Evolutionary conservation across 2,113 vertebrate species (phyloP).

Genomic region (Cyprinodon variegatus): DNA sequence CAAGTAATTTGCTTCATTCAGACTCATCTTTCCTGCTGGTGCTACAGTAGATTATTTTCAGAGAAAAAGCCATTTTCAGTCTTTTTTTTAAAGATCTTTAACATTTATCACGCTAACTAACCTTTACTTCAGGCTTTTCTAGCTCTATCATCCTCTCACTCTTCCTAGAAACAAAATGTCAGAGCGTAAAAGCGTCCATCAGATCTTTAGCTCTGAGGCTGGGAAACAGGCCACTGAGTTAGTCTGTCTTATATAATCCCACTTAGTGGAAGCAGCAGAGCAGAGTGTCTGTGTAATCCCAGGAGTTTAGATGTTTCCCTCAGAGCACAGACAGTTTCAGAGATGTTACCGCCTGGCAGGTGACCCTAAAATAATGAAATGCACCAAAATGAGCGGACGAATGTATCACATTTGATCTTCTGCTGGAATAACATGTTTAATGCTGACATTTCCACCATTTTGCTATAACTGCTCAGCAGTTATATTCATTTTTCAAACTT

Average conservation of each 20-base stretch:
- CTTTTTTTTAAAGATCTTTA: too few species aligned
- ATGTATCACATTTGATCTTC: too few species aligned
- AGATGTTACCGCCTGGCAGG: background rate
- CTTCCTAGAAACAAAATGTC: background rate
- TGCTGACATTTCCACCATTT: too few species aligned
- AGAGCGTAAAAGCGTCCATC: background rate
- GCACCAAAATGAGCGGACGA: too few species aligned
- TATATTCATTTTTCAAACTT: too few species aligned
- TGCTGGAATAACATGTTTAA: too few species aligned
- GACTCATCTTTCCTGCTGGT: background rate
- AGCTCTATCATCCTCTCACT: background rate
- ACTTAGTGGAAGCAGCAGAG: conserved; percentile 69
- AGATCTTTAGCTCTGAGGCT: background rate
- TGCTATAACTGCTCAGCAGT: too few species aligned
- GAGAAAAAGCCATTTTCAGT: background rate
- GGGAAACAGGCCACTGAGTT: conserved; percentile 1
- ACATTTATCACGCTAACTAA: too few species aligned
- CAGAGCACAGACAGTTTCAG: conserved; percentile 3
- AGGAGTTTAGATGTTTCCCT: background rate
- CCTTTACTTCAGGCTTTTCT: background rate
- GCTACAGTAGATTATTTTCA: background rate
- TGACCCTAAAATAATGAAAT: too few species aligned
- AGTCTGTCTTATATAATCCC: conserved; percentile 65
- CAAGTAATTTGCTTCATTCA: background rate
- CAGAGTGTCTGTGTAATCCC: conserved; percentile 68